Evolutionary conservation across 2,888 invertebrate species (phyloP).

Genomic region (Pimpla rufipes): DNA sequence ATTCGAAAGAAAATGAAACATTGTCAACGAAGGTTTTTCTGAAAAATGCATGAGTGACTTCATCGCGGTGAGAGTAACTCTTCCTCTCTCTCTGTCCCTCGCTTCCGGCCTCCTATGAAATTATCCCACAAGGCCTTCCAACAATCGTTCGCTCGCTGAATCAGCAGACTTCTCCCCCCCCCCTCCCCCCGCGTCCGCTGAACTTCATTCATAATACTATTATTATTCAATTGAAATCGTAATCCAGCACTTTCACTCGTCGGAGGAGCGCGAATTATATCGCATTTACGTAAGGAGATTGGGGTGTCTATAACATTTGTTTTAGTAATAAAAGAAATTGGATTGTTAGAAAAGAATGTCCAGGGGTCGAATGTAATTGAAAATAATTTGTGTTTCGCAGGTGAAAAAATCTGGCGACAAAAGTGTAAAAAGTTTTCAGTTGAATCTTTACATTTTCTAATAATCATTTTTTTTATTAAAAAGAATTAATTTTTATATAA

Average conservation of each 20-base stretch:
- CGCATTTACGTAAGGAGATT: neutral
- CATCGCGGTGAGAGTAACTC: slow-evolving; percentile 55
- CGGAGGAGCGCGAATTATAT: neutral
- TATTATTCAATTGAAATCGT: slow-evolving; percentile 20
- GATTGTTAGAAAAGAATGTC: too few species aligned
- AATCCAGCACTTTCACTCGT: slow-evolving; percentile 21
- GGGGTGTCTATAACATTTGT: too few species aligned
- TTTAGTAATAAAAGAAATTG: too few species aligned
- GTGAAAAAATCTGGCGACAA: too few species aligned
- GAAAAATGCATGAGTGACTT: slow-evolving; percentile 36
- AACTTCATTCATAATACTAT: slow-evolving; percentile 25
- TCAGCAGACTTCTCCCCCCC: slow-evolving; percentile 17
- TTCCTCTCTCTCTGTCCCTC: slow-evolving; percentile 42
- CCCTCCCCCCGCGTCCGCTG: neutral
- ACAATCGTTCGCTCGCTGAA: slow-evolving; percentile 55
- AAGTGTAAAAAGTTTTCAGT: too few species aligned
- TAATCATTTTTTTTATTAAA: too few species aligned
- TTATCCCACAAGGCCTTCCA: slow-evolving; percentile 63
- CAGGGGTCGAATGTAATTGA: too few species aligned
- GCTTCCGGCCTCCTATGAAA: slow-evolving; percentile 61
- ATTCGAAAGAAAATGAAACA: slow-evolving; percentile 2
- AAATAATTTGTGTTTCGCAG: too few species aligned
- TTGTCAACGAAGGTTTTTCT: slow-evolving; percentile 20
- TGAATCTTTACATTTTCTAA: too few species aligned
- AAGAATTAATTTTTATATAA: too few species aligned